Evolutionary conservation across 23 tunicate genomes (phyloP).

Genomic region (Styela plicata): DNA sequence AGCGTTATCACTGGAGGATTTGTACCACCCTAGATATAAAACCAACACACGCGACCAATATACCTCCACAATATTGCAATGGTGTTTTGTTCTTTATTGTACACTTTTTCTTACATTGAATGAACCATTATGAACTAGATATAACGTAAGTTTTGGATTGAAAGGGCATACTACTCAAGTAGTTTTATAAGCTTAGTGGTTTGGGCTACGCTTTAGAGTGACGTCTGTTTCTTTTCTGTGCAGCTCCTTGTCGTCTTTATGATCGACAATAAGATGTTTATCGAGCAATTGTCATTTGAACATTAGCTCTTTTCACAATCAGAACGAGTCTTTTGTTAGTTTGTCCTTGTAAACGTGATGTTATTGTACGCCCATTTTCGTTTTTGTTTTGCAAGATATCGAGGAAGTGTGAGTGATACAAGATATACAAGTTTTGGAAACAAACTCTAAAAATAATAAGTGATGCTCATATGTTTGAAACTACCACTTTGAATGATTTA

Average conservation of each 20-base stretch:
- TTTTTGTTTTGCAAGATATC: neutral
- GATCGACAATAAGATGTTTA: neutral
- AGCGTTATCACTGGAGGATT: too few species aligned
- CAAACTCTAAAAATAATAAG: neutral
- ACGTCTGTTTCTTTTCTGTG: neutral
- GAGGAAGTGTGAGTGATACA: neutral
- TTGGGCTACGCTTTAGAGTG: neutral
- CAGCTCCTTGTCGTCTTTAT: neutral
- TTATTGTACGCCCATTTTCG: slow-evolving; percentile 6
- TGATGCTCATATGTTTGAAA: too few species aligned
- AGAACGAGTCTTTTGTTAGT: neutral
- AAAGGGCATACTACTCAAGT: neutral
- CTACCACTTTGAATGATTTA: too few species aligned
- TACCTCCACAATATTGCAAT: too few species aligned
- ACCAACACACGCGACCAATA: too few species aligned
- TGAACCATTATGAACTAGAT: too few species aligned
- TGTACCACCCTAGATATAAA: too few species aligned
- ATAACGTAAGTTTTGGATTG: too few species aligned
- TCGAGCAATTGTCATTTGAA: neutral
- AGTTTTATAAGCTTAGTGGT: neutral
- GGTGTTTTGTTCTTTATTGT: too few species aligned
- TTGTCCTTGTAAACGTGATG: slow-evolving; percentile 6
- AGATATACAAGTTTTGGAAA: neutral
- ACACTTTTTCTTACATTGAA: too few species aligned
- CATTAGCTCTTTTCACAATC: neutral